These are phyloP conservation scores for Eidolon helvum DNA, from an alignment of 2,113 vertebrate genomes.

Conservation along the genomic window DNA sequence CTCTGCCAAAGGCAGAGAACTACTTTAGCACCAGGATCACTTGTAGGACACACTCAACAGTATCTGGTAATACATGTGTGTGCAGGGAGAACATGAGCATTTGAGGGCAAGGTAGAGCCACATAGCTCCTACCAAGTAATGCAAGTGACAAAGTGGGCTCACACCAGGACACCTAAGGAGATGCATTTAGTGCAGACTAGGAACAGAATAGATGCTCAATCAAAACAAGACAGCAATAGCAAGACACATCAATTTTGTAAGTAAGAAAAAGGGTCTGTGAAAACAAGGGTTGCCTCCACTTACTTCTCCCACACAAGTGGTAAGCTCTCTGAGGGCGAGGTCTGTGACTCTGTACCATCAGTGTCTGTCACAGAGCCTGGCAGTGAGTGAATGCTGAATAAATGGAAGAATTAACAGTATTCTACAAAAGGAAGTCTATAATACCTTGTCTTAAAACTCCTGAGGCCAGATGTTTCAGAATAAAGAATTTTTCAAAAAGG, in stretches of 20 bases:
- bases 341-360: not conserved
- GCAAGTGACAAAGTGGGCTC: not conserved
- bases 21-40: not conserved
- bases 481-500: not conserved
- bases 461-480: not conserved
- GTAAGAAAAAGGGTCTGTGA: not conserved
- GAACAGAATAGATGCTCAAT: not conserved
- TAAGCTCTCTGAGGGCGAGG: not conserved
- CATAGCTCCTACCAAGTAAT: not conserved
- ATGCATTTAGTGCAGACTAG: not conserved
- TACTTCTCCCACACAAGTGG: not conserved
- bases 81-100: not conserved
- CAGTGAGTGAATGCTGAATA: not conserved
- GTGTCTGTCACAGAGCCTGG: not conserved
- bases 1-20: not conserved
- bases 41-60: not conserved
- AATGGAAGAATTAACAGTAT: not conserved
- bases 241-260: not conserved
- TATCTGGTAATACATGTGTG: not conserved
- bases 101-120: not conserved
- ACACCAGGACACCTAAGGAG: not conserved
- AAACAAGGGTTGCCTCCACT: not conserved
- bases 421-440: not conserved
- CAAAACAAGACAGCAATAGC: not conserved
- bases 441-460: not conserved